A percentile compares a stretch with the other conserved stretches of the same genome.
These are phyloP conservation scores for Acrocephalus scirpaceus DNA, from an alignment of 2,797 vertebrate species.

Conservation along the genomic window DNA sequence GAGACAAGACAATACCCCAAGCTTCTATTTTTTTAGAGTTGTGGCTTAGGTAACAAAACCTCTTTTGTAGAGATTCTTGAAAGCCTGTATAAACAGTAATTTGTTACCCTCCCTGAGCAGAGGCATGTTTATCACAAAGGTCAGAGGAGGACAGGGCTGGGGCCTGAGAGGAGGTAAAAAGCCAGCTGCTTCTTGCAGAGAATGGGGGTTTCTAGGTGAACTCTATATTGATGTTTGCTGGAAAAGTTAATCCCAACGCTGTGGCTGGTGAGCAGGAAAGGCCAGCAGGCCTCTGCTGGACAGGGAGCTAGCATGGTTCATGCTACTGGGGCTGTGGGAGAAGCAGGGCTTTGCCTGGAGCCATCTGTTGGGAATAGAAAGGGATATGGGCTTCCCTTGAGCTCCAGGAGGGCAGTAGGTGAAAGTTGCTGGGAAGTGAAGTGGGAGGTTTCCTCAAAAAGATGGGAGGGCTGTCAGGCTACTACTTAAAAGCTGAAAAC, in stretches of 20 bases:
- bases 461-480: not conserved
- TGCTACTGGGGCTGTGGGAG: not conserved
- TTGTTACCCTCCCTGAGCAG: not conserved
- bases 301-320: fast-evolving
- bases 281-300: not conserved
- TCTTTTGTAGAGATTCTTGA: not conserved
- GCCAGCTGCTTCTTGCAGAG: not conserved
- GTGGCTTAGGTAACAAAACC: not conserved
- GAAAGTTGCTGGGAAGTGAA: not conserved
- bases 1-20: not conserved
- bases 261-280: not conserved
- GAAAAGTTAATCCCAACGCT: not conserved
- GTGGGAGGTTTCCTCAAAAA: not conserved
- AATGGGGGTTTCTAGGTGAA: not conserved
- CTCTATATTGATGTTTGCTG: not conserved
- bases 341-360: not conserved
- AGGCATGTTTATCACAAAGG: not conserved
- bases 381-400: not conserved
- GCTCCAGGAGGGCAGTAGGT: not conserved
- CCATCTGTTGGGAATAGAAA: not conserved
- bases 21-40: not conserved
- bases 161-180: not conserved
- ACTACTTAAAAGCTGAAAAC: not conserved
- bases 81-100: not conserved
- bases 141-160: not conserved